These are phyloP conservation scores for Cyanocitta stelleri DNA, from an alignment of 2,113 vertebrate species.

Conservation along the genomic window DNA sequence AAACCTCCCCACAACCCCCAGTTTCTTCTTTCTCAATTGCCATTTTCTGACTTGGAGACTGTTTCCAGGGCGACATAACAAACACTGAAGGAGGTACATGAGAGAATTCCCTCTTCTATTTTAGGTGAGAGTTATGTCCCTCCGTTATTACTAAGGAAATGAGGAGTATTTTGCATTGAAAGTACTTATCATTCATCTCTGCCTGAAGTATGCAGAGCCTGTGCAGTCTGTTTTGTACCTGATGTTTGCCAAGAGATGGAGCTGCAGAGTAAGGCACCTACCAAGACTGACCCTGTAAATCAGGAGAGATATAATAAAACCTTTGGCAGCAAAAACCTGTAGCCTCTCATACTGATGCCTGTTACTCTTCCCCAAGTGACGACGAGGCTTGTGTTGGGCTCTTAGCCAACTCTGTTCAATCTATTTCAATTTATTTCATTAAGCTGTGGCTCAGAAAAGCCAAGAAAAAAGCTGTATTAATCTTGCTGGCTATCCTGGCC, in stretches of 20 bases:
- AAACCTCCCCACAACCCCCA: neutral
- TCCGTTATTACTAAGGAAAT: neutral
- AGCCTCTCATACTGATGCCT: neutral
- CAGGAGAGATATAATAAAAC: neutral
- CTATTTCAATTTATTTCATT: conserved; percentile 32
- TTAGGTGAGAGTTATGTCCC: neutral
- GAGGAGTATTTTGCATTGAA: neutral
- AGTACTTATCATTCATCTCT: neutral
- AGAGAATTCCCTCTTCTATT: conserved; percentile 45
- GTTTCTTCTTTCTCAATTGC: neutral
- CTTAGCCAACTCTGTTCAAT: neutral
- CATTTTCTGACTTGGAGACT: neutral
- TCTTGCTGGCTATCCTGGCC: neutral
- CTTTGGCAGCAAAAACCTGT: neutral
- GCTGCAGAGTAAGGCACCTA: conserved; percentile 8
- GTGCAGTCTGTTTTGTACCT: neutral
- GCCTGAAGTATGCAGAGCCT: neutral
- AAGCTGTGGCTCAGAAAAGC: neutral
- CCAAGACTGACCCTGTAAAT: neutral
- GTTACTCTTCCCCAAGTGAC: neutral
- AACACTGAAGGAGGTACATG: neutral
- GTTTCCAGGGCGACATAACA: conserved; percentile 40
- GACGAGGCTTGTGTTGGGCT: neutral
- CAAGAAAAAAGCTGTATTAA: neutral
- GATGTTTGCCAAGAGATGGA: conserved; percentile 39